Conservation (phyloP, 2,113 vertebrate genomes). For the Platysternon megacephalum region DNA sequence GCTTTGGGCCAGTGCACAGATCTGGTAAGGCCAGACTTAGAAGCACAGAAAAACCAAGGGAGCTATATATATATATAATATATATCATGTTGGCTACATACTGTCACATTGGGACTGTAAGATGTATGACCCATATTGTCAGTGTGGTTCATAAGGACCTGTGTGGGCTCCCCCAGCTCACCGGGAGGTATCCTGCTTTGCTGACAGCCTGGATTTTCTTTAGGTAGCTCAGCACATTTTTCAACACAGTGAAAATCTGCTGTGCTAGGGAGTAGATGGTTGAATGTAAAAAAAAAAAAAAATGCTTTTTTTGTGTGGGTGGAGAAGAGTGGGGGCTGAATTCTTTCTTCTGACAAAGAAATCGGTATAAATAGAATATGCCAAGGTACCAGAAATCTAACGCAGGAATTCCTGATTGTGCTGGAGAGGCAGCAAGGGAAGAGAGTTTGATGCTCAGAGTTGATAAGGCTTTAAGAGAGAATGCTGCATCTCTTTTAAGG, state of each 20-base stretch:
- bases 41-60: background rate
- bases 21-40: background rate
- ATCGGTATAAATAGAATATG: background rate
- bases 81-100: background rate
- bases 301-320: rapidly evolving
- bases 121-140: background rate
- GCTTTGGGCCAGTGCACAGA: background rate
- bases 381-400: background rate
- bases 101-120: background rate
- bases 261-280: background rate
- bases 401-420: background rate
- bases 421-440: background rate
- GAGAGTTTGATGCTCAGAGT: background rate
- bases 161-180: background rate
- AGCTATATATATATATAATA: too few relatives aligned
- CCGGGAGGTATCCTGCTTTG: background rate
- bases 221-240: background rate
- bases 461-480: background rate
- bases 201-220: background rate
- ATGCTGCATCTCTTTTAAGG: background rate
- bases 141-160: background rate
- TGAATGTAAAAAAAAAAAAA: background rate
- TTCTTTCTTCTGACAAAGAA: background rate
- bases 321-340: background rate
- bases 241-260: background rate